Percentiles rank a stretch among this genome's conserved stretches.
These are phyloP conservation scores for Podabrus alpinus DNA, from an alignment of 2,888 invertebrate genomes.

Conservation along the genomic window DNA sequence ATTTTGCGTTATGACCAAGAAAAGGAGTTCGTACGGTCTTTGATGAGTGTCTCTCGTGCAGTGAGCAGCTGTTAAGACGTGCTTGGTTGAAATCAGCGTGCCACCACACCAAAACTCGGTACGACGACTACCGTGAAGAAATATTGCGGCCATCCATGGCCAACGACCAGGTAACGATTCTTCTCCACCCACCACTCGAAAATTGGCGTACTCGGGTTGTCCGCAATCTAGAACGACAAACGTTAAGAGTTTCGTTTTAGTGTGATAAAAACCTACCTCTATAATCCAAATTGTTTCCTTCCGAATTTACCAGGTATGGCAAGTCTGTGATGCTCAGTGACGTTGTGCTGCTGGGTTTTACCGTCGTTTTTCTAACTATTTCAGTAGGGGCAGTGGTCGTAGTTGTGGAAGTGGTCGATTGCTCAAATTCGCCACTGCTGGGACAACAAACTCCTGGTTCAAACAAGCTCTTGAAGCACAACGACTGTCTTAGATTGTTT, in stretches of 20 bases:
- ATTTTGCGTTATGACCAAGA: neutral
- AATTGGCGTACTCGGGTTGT: constrained; percentile 79
- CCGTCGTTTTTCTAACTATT: constrained; percentile 39
- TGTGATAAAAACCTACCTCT: constrained; percentile 54
- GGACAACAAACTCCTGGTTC: constrained; percentile 94
- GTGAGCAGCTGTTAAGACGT: constrained; percentile 89
- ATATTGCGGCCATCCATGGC: constrained; percentile 97
- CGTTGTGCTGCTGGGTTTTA: constrained; percentile 23
- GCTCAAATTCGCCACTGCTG: constrained; percentile 26
- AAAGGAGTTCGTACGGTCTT: constrained; percentile 67
- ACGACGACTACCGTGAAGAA: constrained; percentile 80
- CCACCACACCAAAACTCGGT: constrained; percentile 95
- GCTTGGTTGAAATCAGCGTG: constrained; percentile 77
- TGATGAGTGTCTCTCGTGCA: constrained; percentile 89
- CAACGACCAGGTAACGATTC: constrained; percentile 83
- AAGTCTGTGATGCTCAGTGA: constrained; percentile 1
- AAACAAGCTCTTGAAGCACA: constrained; percentile 89
- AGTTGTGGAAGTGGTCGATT: neutral
- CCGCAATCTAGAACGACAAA: constrained; percentile 71
- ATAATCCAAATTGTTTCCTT: constrained; percentile 57
- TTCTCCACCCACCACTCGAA: constrained; percentile 89
- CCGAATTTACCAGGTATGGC: constrained; percentile 12
- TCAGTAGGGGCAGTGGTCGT: constrained; percentile 44
- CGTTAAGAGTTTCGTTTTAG: neutral
- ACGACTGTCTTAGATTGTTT: constrained; percentile 78